Conservation (phyloP, 2,888 invertebrate genomes). For the Agapostemon virescens region DNA sequence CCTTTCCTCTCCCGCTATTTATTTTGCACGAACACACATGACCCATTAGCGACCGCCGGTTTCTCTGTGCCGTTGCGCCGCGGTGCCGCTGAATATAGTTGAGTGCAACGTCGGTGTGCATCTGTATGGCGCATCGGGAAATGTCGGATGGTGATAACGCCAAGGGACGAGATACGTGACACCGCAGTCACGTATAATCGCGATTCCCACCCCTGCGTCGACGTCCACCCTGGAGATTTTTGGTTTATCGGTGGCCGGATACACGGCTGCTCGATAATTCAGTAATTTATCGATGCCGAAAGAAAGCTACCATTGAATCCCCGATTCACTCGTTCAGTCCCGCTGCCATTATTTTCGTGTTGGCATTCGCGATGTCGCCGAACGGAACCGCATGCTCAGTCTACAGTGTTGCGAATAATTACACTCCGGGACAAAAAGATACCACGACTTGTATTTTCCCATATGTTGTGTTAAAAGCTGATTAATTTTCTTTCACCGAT, state of each 20-base stretch:
- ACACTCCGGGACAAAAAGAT: too few species aligned
- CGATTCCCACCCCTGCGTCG: slow-evolving; percentile 6
- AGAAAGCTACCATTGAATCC: slow-evolving; percentile 15
- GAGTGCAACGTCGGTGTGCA: slow-evolving; percentile 18
- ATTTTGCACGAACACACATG: slow-evolving; percentile 47
- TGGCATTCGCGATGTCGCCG: background rate
- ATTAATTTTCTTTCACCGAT: too few species aligned
- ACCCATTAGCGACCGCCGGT: slow-evolving; percentile 61
- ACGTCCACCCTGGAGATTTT: slow-evolving; percentile 43
- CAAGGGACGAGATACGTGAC: slow-evolving; percentile 50
- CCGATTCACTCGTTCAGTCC: slow-evolving; percentile 18
- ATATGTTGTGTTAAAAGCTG: too few species aligned
- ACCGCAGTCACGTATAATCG: slow-evolving; percentile 45
- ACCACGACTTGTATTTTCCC: too few species aligned
- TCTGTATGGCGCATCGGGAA: slow-evolving; percentile 43
- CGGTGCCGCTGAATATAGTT: slow-evolving; percentile 63
- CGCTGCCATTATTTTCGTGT: background rate
- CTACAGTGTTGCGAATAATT: background rate
- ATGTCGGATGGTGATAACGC: slow-evolving; percentile 59
- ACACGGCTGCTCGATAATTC: slow-evolving; percentile 27
- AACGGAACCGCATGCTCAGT: background rate
- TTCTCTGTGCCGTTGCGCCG: slow-evolving; percentile 28
- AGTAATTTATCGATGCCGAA: slow-evolving; percentile 43
- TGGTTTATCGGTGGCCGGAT: slow-evolving; percentile 41
- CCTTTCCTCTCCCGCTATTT: slow-evolving; percentile 28